Conservation (phyloP, 2,113 vertebrate genomes). For the Sceloporus undulatus region DNA sequence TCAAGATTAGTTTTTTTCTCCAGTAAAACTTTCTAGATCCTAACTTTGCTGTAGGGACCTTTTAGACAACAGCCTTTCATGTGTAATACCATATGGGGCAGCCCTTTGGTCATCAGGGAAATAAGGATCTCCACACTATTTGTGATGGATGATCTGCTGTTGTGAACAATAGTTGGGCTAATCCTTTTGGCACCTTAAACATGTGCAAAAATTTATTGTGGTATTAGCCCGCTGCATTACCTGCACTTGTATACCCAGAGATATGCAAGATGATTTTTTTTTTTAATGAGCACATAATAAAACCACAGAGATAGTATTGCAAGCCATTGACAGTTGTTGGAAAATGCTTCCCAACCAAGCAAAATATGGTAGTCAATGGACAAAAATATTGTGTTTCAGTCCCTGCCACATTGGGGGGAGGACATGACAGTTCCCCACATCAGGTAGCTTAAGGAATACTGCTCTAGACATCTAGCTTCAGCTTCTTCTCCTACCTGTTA, state of each 20-base stretch:
- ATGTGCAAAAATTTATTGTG: background rate
- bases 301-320: background rate
- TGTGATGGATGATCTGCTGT: background rate
- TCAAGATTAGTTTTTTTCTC: background rate
- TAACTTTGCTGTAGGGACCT: conserved; percentile 56
- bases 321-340: background rate
- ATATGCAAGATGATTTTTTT: background rate
- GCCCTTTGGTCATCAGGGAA: background rate
- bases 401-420: no score
- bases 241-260: background rate
- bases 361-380: no score
- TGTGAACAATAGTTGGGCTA: background rate
- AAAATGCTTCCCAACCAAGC: no score
- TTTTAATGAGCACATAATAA: background rate
- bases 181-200: background rate
- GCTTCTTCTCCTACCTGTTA: no score
- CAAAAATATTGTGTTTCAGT: no score
- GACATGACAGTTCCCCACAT: no score
- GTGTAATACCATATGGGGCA: background rate
- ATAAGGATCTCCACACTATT: background rate
- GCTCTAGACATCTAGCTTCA: no score
- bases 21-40: conserved; percentile 50
- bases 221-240: background rate
- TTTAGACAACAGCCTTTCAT: conserved; percentile 51
- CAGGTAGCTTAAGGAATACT: no score